These are phyloP conservation scores for Graptemys geographica DNA, from an alignment of 2,797 vertebrate species.

Conservation along the genomic window DNA sequence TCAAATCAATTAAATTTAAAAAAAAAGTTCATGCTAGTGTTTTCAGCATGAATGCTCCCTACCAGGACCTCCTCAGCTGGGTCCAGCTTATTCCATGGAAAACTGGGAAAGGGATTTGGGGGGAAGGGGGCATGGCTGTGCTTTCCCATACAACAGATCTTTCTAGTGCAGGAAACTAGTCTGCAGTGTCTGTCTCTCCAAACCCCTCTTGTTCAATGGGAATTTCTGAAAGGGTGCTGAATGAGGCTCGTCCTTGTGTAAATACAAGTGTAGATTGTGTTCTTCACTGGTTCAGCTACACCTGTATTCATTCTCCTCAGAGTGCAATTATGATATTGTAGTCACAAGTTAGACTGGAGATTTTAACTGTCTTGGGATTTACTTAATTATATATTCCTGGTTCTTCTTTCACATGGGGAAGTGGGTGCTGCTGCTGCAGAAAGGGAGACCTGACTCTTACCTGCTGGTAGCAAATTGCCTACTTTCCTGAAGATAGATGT, in stretches of 20 bases:
- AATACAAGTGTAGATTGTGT: not conserved
- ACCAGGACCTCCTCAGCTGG: not conserved
- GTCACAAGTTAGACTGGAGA: not conserved
- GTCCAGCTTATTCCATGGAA: not conserved
- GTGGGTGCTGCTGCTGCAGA: not conserved
- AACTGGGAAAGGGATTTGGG: not conserved
- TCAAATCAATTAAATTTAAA: too few species aligned
- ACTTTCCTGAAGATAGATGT: not conserved
- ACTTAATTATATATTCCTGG: not conserved
- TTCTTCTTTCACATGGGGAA: not conserved
- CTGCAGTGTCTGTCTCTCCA: not conserved
- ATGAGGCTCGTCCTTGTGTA: not conserved
- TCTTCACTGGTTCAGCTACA: not conserved
- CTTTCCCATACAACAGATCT: not conserved
- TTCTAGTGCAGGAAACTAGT: not conserved
- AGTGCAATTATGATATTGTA: not conserved
- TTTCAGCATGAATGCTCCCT: not conserved
- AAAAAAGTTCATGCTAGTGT: not conserved
- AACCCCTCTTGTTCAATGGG: not conserved
- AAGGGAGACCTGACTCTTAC: not conserved
- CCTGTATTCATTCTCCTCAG: not conserved
- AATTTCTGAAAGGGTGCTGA: not conserved
- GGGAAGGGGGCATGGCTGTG: too few species aligned
- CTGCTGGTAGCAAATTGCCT: not conserved
- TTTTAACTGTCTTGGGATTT: not conserved